Base-by-base conservation (phyloP, 2,113 vertebrate species). In the Hippocampus abdominalis region DNA sequence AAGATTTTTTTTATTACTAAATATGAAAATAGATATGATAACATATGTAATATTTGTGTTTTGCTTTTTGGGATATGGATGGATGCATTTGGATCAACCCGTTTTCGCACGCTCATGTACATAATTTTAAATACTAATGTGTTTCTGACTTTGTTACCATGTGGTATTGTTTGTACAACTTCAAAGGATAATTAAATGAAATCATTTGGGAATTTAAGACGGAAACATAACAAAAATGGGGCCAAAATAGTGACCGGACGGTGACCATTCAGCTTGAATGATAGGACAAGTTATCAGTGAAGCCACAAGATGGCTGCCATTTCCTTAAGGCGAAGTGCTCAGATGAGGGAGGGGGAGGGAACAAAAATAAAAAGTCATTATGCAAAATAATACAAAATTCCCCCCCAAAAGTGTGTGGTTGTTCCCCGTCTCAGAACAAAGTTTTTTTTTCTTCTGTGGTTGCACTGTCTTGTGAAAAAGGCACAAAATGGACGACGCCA, bases 251-350 rank as follows among this genome's bases (percentile, higher is more conserved):
- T 63, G 16, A 60, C 15, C 0, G 57, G 57, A 60, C 29, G 57
- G 27, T 12, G 15, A 42, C 39, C 10, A 3, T 46, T 64, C 10
- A 3, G n/a, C 25, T 42, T 25, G 62, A 64, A 44, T 51, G 54
- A 39, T 15, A 23, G 29, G 29, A 27, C n/a, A 65, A 8, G 16
- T 32, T 32, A 60, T 8, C 16, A 64, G 40, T 68, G 7, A 74
- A 81, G 44, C 25, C 9, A 57, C 44, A 29, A 29, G 12, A 42
- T 51, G 53, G 54, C 57, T 46, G 40, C 36, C 53, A n/a, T 66
- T 76, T 73, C 25, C 61, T 73, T 36, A 75, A 8, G 65, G 62
- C 64, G 87, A 86, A 86, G 84, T 89, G 85, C 87, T 86, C 81
- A 40, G 11, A 74, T 64, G 23, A 16, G 13, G 46, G 46, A 2